Percentiles rank a stretch among this genome's conserved stretches.
Evolutionary conservation across 2,113 vertebrate species (phyloP).

Genomic region (Dromas ardeola): DNA sequence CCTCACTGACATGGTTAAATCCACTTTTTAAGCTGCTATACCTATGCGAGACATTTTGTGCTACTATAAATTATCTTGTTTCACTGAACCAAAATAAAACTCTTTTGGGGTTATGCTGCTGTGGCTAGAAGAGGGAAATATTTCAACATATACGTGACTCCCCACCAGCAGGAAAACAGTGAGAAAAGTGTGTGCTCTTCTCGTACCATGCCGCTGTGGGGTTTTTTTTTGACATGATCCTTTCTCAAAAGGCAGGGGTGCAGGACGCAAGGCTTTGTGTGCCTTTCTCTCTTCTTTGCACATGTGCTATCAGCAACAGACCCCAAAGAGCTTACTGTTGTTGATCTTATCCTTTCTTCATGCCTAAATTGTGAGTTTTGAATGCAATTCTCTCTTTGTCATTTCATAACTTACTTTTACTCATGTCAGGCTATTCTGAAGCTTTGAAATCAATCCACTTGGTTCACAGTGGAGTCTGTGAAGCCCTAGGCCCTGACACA

Average conservation of each 20-base stretch:
- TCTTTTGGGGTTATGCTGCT: not conserved
- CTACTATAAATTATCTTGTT: not conserved
- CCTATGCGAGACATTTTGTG: not conserved
- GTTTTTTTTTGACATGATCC: not conserved
- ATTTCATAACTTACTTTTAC: not conserved
- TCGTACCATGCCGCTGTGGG: rapidly evolving
- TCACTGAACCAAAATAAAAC: not conserved
- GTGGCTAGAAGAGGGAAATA: not conserved
- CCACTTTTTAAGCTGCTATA: not conserved
- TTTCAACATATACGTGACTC: not conserved
- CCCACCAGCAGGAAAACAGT: not conserved
- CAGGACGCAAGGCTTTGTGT: not conserved
- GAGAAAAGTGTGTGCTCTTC: not conserved
- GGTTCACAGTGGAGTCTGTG: not conserved
- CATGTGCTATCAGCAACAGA: not conserved
- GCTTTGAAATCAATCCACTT: not conserved
- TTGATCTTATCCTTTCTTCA: not conserved
- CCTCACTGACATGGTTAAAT: not conserved
- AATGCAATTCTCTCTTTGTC: not conserved
- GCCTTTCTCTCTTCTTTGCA: not conserved
- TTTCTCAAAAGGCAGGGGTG: not conserved
- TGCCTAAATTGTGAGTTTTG: not conserved
- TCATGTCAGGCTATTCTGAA: not conserved
- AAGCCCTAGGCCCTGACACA: not conserved
- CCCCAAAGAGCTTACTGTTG: not conserved